Percentiles rank a stretch among this genome's conserved stretches.
Conservation (phyloP, 2,113 vertebrate species). For the Chlorodrepanis virens region DNA sequence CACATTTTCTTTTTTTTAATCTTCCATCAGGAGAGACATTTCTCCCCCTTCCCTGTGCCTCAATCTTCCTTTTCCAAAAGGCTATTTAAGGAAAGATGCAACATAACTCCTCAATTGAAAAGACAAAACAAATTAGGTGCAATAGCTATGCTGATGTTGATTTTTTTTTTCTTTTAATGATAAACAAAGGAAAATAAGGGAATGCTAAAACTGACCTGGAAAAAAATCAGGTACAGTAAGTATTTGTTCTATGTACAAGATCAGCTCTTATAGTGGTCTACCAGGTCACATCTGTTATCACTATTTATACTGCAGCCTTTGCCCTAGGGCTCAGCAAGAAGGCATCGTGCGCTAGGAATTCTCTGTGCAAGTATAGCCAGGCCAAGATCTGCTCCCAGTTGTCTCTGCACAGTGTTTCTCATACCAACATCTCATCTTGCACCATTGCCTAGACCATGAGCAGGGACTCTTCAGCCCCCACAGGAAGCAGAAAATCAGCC, state of each 20-base stretch:
- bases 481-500: not conserved
- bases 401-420: not conserved
- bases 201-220: not conserved
- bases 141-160: not conserved
- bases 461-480: not conserved
- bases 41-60: not conserved
- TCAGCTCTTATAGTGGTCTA: not conserved
- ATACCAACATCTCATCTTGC: not conserved
- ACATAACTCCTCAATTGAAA: not conserved
- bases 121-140: not conserved
- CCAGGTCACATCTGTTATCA: not conserved
- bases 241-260: not conserved
- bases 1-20: not conserved
- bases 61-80: not conserved
- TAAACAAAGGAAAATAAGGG: not conserved
- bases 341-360: accelerated
- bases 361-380: not conserved
- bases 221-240: not conserved
- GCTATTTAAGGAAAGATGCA: not conserved
- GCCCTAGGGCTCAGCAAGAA: not conserved
- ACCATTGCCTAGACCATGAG: not conserved
- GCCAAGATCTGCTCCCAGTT: not conserved
- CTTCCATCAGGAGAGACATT: not conserved
- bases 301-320: not conserved
- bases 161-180: not conserved